phyloP scores from a whole-genome alignment of 2,888 invertebrate species.

The Drosophila mimetica region DNA sequence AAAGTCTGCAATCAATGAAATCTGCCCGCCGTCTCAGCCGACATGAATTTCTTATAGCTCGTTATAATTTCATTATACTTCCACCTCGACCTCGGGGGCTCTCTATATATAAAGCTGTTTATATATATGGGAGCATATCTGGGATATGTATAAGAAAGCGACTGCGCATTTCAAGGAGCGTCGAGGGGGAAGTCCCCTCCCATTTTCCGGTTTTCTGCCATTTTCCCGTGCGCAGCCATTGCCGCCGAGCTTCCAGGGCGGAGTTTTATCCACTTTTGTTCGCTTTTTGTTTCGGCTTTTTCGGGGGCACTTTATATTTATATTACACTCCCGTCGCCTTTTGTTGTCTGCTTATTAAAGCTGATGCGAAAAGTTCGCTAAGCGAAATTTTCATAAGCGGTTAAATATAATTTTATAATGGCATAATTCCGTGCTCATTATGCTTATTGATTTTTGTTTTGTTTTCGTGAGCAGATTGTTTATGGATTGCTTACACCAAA shows the following conservation, averaged over 20 bases:
- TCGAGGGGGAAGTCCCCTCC: conserved; percentile 35
- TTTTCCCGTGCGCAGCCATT: conserved; percentile 73
- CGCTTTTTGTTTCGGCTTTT: conserved; percentile 40
- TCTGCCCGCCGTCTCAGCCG: conserved; percentile 35
- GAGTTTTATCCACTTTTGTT: conserved; percentile 67
- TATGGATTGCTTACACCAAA: conserved; percentile 16
- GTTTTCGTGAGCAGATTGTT: conserved; percentile 18
- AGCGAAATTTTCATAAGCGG: conserved; percentile 45
- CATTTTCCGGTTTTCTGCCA: conserved; percentile 50
- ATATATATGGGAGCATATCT: neutral
- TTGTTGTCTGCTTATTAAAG: conserved; percentile 56
- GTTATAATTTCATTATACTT: conserved; percentile 78
- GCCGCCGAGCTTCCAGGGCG: conserved; percentile 71
- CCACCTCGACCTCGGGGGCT: conserved; percentile 43
- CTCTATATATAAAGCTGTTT: conserved; percentile 19
- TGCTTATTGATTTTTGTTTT: conserved; percentile 28
- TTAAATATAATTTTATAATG: conserved; percentile 36
- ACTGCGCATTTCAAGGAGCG: conserved; percentile 82
- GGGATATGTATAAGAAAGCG: conserved; percentile 56
- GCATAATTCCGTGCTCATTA: conserved; percentile 37
- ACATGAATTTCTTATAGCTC: conserved; percentile 77
- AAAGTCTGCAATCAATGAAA: conserved; percentile 59
- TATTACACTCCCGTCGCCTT: conserved; percentile 22
- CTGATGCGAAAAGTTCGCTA: conserved; percentile 65
- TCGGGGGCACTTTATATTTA: conserved; percentile 1